Evolutionary conservation across 2,888 invertebrate species (phyloP), one percentile per base, ranked within the genome.

Genomic region (Drosophila subsilvestris): DNA sequence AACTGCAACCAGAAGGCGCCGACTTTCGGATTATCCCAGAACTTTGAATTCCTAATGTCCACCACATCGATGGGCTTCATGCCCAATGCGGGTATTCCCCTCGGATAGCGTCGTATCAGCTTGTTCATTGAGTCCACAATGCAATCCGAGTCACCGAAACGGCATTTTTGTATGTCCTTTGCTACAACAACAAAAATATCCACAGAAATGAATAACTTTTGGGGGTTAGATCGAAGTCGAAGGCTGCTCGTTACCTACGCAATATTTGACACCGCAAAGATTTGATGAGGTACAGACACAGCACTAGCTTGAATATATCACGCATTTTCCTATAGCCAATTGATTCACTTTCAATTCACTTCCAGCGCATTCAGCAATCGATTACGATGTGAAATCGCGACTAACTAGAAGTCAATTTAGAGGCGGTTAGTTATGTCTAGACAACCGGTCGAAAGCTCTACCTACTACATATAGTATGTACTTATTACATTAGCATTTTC

Each of bases 31-130:
- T 61, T 32, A 20, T 61, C 49, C 17, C 61, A 7, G 7, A 78
- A 58, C 7, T 49, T 49, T 0, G 20, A 43, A 50, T 81, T 53
- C 12, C 12, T 51, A 1, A 79, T 63, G 25, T 75, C 60, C 14
- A 79, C 71, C 8, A 72, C 66, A 65, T 82, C 79, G 5, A 79
- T 68, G 14, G 79, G 73, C 1, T 69, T 78, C 3, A 78, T 6
- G 9, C 76, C 78, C 8, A 80, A 20, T 6, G 74, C 60, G 0
- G 78, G 68, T 29, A 79, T 78, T 4, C 75, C 80, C 14, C 68
- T 74, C 0, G 70, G 66, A 73, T 67, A 79, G 3, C 56, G 47
- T 3, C 53, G 66, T 7, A 80, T 80, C 8, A 72, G 22, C 3
- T 54, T 25, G n/a, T 82, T 80, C 20, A 78, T 74, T 0, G 75